A percentile compares a stretch with the other conserved stretches of the same genome.
Evolutionary conservation across 2,888 invertebrate genomes (phyloP).

Genomic region (Serripes groenlandicus): DNA sequence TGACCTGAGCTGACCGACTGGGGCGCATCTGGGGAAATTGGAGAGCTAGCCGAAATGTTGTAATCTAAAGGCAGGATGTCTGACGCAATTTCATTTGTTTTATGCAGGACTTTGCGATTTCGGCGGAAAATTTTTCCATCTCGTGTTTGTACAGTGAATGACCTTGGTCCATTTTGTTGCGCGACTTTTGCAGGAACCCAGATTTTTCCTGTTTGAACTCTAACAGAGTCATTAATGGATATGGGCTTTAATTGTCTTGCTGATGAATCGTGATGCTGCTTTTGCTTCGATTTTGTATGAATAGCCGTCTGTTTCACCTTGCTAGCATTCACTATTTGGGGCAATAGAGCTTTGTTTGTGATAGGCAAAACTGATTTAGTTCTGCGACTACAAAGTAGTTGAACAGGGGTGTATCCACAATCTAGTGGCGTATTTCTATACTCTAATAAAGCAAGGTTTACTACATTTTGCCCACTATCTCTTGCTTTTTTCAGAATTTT

Average conservation of each 20-base stretch:
- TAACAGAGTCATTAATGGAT: neutral
- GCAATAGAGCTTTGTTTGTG: neutral
- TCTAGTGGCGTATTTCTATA: neutral
- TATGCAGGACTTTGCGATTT: neutral
- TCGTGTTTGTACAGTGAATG: neutral
- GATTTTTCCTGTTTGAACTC: neutral
- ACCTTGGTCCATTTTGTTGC: neutral
- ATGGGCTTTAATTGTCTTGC: neutral
- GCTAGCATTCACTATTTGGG: neutral
- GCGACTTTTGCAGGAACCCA: neutral
- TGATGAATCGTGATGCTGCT: neutral
- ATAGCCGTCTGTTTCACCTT: neutral
- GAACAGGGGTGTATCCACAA: neutral
- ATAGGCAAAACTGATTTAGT: neutral
- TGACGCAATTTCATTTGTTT: neutral
- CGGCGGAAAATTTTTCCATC: neutral
- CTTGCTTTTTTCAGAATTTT: no score
- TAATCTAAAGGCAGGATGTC: neutral
- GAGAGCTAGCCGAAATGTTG: neutral
- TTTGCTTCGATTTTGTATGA: neutral
- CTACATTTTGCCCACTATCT: no score
- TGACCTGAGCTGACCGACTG: no score
- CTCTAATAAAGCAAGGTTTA: neutral
- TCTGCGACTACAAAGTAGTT: neutral
- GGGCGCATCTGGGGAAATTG: neutral